Percentiles rank a stretch among this genome's conserved stretches.
Conservation (phyloP, 2,113 vertebrate genomes). For the Scatophagus argus region DNA sequence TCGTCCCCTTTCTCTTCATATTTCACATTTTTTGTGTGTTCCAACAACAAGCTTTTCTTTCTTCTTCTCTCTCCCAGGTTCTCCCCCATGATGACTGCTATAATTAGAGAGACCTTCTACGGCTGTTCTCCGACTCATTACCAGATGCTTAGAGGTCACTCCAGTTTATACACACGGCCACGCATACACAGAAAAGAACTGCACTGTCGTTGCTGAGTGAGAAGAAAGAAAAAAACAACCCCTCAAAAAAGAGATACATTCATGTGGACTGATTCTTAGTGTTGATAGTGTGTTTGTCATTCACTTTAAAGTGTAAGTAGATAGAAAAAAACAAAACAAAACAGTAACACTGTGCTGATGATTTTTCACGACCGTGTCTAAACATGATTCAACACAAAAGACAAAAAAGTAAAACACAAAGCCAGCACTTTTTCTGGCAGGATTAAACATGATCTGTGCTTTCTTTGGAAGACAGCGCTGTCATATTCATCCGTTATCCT, state of each 20-base stretch:
- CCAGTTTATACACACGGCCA: slow-evolving; percentile 39
- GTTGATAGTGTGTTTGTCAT: slow-evolving; percentile 51
- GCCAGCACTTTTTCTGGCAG: slow-evolving; percentile 14
- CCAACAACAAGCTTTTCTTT: slow-evolving; percentile 12
- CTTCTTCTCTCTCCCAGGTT: slow-evolving; percentile 23
- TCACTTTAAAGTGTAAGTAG: slow-evolving; percentile 41
- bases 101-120: slow-evolving; percentile 64
- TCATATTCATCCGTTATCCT: slow-evolving; percentile 5
- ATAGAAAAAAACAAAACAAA: slow-evolving; percentile 10
- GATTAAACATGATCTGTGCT: slow-evolving; percentile 19
- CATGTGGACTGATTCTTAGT: slow-evolving; percentile 66
- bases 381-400: slow-evolving; percentile 35
- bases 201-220: slow-evolving; percentile 8
- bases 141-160: slow-evolving; percentile 74
- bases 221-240: slow-evolving; percentile 9
- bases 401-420: slow-evolving; percentile 53
- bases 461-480: slow-evolving; percentile 24
- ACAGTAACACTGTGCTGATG: slow-evolving; percentile 15
- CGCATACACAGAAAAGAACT: slow-evolving; percentile 4
- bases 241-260: slow-evolving; percentile 61
- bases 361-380: slow-evolving; percentile 31
- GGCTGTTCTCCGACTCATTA: slow-evolving; percentile 65
- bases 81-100: slow-evolving; percentile 51
- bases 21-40: neutral
- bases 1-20: slow-evolving; percentile 1